phyloP scores from a whole-genome alignment of 2,797 vertebrate genomes.

The Tinamus major region DNA sequence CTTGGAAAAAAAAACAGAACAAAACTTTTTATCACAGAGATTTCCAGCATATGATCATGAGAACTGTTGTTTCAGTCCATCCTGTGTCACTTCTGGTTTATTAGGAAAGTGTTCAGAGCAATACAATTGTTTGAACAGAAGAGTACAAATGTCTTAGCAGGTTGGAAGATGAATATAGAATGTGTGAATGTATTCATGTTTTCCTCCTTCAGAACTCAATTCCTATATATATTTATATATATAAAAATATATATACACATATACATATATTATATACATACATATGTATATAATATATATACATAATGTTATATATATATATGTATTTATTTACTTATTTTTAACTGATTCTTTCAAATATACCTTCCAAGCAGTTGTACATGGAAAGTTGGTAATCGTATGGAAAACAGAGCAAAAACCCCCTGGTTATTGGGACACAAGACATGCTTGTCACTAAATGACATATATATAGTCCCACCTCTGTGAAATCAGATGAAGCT shows the following conservation, averaged over 20 bases:
- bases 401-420: neutral
- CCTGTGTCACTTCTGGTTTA: neutral
- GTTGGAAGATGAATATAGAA: neutral
- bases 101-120: neutral
- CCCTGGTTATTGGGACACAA: neutral
- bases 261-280: no score
- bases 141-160: neutral
- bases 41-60: neutral
- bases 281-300: no score
- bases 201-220: slow-evolving; percentile 9
- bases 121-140: neutral
- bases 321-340: neutral
- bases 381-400: neutral
- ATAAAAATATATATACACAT: no score
- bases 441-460: neutral
- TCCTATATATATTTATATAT: no score
- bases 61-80: slow-evolving; percentile 10
- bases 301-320: no score
- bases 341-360: neutral
- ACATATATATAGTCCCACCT: neutral
- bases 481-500: neutral
- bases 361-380: neutral
- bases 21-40: neutral
- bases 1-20: neutral
- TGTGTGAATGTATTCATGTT: neutral